Base-by-base conservation (phyloP, 1,140 invertebrate species). In the Thaumetopoea pityocampa region DNA sequence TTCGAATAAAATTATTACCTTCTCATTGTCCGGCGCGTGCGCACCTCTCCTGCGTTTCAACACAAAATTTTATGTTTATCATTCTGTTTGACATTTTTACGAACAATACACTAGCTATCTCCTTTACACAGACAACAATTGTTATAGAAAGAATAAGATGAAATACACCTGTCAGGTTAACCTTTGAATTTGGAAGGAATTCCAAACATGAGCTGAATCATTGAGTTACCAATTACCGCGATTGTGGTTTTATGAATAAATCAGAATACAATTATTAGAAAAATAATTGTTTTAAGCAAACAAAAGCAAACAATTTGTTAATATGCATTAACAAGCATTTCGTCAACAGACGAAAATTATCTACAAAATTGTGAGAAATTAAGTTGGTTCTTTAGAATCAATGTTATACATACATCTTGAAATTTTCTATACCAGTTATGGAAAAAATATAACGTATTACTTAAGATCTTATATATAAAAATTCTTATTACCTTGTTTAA, bases 11-110 rank as follows among this genome's bases (percentile, higher is more conserved):
- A 64, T 67, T 58, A 66, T 65, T 63, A 59, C 48, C 40, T 51
- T 43, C 49, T 30, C 51, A 63, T 67, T 66, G 58, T 64, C 51
- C 42, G 22, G 47, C 62, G 51, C 61, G 63, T 63, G 60, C 56
- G 50, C 56, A 35, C 20, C 45, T 36, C 44, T 54, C 45, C 44
- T 51, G 50, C 57, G 58, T 77, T 77, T 77, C 70, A 73, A 74
- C 69, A 73, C 59, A 54, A 67, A 64, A 67, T 57, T 68, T 77
- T 77, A 68, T 81, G 78, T 82, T 77, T 82, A 77, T 82, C 78
- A 82, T 79, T 77, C 65, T 69, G 68, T 68, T 80, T 77, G 72
- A 80, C 76, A 80, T 80, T 76, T 79, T 73, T 73, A 74, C 66
- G 70, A 73, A 82, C 72, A 81, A 79, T 81, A 60, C 66, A 22